Base-by-base conservation (phyloP, 2,113 vertebrate genomes). In the Hypanus sabinus region DNA sequence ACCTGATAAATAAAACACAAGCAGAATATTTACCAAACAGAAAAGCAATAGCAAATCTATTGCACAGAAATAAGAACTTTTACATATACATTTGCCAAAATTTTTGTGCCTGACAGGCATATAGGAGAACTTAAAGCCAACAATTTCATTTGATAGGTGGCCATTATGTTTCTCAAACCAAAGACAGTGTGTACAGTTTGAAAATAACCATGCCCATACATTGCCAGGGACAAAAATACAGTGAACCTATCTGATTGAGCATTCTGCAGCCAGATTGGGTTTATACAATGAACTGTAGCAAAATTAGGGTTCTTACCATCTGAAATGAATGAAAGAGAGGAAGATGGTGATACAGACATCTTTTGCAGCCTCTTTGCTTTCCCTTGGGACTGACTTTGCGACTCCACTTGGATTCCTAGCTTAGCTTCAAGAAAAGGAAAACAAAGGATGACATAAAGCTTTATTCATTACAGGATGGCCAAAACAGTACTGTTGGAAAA, bases 381-480 rank as follows among this genome's bases (percentile, higher is more conserved):
- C n/a, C 27, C 87, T 85, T 94, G n/a, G 85, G 46, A 1, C 30
- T 73, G 6, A 0, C n/a, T 55, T 94, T 10, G 83, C 0, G 0
- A 16, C 18, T 95, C 94, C 76, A 95, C 88, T 11, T 80, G 94
- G 1, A 76, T 94, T 24, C 38, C 94, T 94, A 95, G 0, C 65
- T 95, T 83, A 94, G 94, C 96, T 96, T 76, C 24, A 94, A 14
- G 94, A 93, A 94, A 57, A 94, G 65, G 10, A 94, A 83, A 62
- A 55, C 60, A 24, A 30, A 83, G 62, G n/a, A 77, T 27, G 55
- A 38, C 88, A 65, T 90, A 24, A 33, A 93, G 65, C 94, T 90
- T 27, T 62, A 87, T 94, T 94, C 94, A 91, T 14, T 3, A 27
- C 36, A 83, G 38, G 18, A 7, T 83, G 80, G 11, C 9, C 24